Conservation (phyloP, 2,888 invertebrate species). For the Cyaniris semiargus region DNA sequence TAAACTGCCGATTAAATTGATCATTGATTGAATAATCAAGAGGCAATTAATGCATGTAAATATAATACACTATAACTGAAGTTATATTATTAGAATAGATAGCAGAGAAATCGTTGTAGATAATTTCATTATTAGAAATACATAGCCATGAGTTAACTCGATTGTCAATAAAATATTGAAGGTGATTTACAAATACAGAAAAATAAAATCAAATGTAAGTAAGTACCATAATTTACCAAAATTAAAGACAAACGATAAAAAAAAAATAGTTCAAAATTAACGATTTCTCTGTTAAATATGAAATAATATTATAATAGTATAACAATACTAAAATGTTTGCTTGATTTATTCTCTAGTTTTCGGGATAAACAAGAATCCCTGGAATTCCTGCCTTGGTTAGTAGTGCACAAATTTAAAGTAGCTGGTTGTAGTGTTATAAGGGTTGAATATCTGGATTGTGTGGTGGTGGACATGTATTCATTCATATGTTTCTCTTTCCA, state of each 20-base stretch:
- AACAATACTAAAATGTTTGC: slow-evolving; percentile 61
- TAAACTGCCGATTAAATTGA: not conserved
- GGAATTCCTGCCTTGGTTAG: slow-evolving; percentile 91
- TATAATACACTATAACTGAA: slow-evolving; percentile 14
- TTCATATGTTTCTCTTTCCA: slow-evolving; percentile 4
- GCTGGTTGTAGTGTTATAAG: slow-evolving; percentile 48
- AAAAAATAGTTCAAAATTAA: not conserved
- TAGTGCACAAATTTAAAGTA: slow-evolving; percentile 76
- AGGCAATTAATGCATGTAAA: slow-evolving; percentile 30
- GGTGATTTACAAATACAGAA: not conserved
- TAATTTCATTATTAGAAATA: not conserved
- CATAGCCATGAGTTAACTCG: not conserved
- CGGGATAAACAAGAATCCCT: slow-evolving; percentile 89
- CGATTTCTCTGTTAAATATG: slow-evolving; percentile 36
- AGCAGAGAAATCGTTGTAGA: slow-evolving; percentile 32
- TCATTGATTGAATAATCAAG: not conserved
- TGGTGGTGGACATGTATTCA: slow-evolving; percentile 25
- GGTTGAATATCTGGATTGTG: slow-evolving; percentile 25
- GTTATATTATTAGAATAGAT: slow-evolving; percentile 8
- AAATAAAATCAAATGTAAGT: not conserved
- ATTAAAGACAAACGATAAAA: not conserved
- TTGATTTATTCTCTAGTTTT: slow-evolving; percentile 84
- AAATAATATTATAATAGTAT: slow-evolving; percentile 33
- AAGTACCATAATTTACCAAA: not conserved
- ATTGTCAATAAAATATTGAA: not conserved